These are phyloP conservation scores for Drosophila baimaii DNA, from an alignment of 1,140 invertebrate genomes.

Conservation along the genomic window DNA sequence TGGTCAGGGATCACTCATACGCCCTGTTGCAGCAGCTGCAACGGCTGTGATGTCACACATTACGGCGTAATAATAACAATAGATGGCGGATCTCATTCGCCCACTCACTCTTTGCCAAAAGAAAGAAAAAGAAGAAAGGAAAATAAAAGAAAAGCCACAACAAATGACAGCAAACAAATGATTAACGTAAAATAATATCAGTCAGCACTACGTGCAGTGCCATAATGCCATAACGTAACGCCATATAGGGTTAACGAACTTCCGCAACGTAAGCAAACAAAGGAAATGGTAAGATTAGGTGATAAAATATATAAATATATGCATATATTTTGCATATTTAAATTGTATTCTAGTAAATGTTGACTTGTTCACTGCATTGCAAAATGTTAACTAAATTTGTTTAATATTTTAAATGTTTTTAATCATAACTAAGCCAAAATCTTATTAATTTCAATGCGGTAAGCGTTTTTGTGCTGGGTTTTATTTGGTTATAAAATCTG, in stretches of 20 bases:
- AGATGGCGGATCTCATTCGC: too few species aligned
- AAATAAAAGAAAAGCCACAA: not conserved
- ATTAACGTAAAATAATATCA: not conserved
- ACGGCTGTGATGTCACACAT: constrained; percentile 24
- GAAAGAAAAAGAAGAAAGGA: not conserved
- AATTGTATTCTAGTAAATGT: too few species aligned
- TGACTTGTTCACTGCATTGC: too few species aligned
- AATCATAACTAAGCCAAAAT: too few species aligned
- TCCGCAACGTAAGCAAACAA: not conserved
- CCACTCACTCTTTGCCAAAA: not conserved
- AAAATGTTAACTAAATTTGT: too few species aligned
- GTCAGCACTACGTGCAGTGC: not conserved
- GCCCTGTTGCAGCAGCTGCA: constrained; percentile 38
- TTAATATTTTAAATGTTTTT: too few species aligned
- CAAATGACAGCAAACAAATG: not conserved
- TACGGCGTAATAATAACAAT: constrained; percentile 3
- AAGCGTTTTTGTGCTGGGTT: too few species aligned
- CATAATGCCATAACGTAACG: not conserved
- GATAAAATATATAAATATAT: not conserved
- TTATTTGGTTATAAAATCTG: too few species aligned
- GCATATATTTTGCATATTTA: too few species aligned
- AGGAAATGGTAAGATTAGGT: not conserved
- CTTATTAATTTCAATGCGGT: too few species aligned
- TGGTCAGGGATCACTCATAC: constrained; percentile 43
- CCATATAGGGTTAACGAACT: constrained; percentile 9